Base-by-base conservation (phyloP, 2,113 vertebrate species). In the Anhinga rufa region DNA sequence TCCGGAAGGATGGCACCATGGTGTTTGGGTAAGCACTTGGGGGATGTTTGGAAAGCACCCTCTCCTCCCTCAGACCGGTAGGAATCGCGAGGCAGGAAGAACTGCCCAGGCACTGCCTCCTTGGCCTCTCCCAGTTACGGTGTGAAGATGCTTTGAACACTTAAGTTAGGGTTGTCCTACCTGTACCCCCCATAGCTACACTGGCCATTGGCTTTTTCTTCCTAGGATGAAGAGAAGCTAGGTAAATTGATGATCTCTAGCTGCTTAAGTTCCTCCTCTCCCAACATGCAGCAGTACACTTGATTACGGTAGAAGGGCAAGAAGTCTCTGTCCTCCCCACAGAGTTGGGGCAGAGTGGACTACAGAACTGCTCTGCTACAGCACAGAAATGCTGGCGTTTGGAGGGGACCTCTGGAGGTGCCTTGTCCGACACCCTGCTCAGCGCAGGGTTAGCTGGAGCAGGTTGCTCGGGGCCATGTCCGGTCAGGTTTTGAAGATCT, bases 11-110 rank as follows among this genome's bases (percentile, higher is more conserved):
- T 60, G 99, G 99, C 66, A 99, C 98, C 21, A 95, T 99, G 85
- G 98, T 99, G 87, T 99, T 99, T 3, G 99, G 99, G 99, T 99
- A 98, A 99, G 99, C 82, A 40, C 28, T n/a, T 48, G 3, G 70
- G 65, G 57, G 18, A 2, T 24, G 46, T 48, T 44, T 17, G 17
- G 31, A 32, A 29, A 24, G 25, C 0, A 1, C 4, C 2, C 21
- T 71, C 22, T 58, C 7, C 28, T 48, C 13, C 15, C 65, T 24
- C 19, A 15, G 36, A 8, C 17, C 3, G 3, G 6, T 4, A 14
- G 68, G n/a, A 24, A 17, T 38, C 28, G 2, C 49, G n/a, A 9
- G 60, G 71, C 28, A 15, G 75, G 38, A 44, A 31, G 16, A 21
- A 2, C 18, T 60, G 69, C 38, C 44, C 54, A 7, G 54, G 55